Evolutionary conservation across 2,888 invertebrate species (phyloP).

Genomic region (Drosophila greeni): DNA sequence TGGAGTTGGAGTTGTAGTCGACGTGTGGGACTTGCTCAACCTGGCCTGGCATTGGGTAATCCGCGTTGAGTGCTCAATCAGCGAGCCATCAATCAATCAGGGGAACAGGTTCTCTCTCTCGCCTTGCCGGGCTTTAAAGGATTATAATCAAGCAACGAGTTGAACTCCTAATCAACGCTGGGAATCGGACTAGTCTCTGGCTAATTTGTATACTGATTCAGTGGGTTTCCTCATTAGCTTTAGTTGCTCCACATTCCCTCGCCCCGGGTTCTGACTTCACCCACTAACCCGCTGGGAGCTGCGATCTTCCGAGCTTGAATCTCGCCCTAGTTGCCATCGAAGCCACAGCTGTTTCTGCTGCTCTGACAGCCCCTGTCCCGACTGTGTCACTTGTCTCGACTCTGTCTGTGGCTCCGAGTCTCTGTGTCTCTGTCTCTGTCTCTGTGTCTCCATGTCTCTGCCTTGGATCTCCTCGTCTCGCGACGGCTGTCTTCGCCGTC

Average conservation of each 20-base stretch:
- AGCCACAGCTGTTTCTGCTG: conserved; percentile 36
- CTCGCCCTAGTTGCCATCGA: conserved; percentile 50
- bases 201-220: background rate
- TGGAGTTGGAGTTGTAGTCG: background rate
- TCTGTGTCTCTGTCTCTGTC: background rate
- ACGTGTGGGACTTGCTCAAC: conserved; percentile 24
- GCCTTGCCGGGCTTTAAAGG: conserved; percentile 9
- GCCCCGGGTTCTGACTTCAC: conserved; percentile 3
- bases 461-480: conserved; percentile 6
- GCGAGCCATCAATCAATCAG: conserved; percentile 21
- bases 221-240: background rate
- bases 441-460: background rate
- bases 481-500: conserved; percentile 35
- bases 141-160: background rate
- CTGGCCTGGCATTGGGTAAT: conserved; percentile 20
- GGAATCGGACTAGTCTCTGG: background rate
- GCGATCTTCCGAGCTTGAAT: conserved; percentile 1
- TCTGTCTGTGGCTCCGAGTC: background rate
- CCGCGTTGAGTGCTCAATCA: conserved; percentile 22
- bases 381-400: conserved; percentile 16
- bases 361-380: conserved; percentile 27
- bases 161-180: background rate
- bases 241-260: background rate
- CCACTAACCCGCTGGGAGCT: conserved; percentile 17
- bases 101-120: conserved; percentile 23